phyloP scores from a whole-genome alignment of 2,113 vertebrate genomes.

The Ciconia maguari region DNA sequence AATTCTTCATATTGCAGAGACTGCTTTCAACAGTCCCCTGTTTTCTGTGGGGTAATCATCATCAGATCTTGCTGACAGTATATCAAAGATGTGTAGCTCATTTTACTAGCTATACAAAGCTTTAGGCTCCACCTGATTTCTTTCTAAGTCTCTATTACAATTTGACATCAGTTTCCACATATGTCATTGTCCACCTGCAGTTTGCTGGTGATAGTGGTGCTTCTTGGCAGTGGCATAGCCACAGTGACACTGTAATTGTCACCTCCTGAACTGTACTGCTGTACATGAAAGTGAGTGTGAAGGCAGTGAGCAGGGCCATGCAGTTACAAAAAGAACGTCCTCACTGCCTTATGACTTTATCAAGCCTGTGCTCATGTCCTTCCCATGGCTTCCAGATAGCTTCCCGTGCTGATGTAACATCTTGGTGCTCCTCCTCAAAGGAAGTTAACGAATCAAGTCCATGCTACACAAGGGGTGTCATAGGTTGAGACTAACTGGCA shows the following conservation, averaged over 20 bases:
- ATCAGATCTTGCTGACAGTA: background rate
- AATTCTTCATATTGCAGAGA: background rate
- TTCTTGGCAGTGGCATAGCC: background rate
- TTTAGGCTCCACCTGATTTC: background rate
- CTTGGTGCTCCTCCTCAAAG: background rate
- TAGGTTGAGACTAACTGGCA: background rate
- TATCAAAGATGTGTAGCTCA: background rate
- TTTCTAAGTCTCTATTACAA: background rate
- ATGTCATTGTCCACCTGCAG: fast-evolving
- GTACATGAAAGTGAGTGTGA: fast-evolving
- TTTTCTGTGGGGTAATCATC: background rate
- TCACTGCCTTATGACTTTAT: background rate
- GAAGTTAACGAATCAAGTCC: background rate
- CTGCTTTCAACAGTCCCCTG: background rate
- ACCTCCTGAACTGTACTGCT: background rate
- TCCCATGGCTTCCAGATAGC: background rate
- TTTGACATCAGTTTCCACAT: background rate
- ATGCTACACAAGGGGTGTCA: fast-evolving
- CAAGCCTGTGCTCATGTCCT: background rate
- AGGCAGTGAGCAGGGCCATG: fast-evolving
- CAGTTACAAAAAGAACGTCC: background rate
- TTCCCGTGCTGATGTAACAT: background rate
- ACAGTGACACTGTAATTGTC: background rate
- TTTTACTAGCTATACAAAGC: background rate
- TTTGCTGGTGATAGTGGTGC: background rate